A percentile compares a stretch with the other conserved stretches of the same genome.
phyloP scores from a whole-genome alignment of 2,888 invertebrate species.

The Trachelus iudaicus region DNA sequence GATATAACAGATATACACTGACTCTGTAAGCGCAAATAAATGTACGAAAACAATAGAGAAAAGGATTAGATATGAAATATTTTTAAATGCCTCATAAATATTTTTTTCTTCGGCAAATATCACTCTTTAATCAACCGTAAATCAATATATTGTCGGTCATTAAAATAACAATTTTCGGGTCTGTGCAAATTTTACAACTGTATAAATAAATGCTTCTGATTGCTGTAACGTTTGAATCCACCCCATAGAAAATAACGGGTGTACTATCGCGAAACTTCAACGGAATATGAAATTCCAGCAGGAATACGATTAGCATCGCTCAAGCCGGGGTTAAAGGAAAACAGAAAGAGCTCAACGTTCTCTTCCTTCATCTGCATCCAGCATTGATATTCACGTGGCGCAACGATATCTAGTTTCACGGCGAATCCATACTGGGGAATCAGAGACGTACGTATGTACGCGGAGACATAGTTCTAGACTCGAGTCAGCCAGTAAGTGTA shows the following conservation, averaged over 20 bases:
- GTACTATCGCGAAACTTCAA: neutral
- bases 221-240: neutral
- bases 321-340: neutral
- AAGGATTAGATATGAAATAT: neutral
- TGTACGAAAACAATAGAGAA: neutral
- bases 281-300: neutral
- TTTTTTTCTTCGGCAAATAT: neutral
- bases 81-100: neutral
- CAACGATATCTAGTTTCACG: neutral
- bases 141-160: neutral
- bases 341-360: neutral
- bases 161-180: neutral
- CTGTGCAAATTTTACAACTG: neutral
- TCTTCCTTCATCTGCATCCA: neutral
- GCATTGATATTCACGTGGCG: neutral
- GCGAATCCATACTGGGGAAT: neutral
- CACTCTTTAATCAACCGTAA: no score
- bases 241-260: neutral
- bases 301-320: neutral
- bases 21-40: neutral
- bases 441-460: neutral
- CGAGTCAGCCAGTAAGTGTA: neutral
- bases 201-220: neutral
- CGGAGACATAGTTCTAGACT: neutral
- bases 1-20: neutral